Evolutionary conservation across 1,140 invertebrate genomes (phyloP).

Genomic region (Camponotus vicinus): DNA sequence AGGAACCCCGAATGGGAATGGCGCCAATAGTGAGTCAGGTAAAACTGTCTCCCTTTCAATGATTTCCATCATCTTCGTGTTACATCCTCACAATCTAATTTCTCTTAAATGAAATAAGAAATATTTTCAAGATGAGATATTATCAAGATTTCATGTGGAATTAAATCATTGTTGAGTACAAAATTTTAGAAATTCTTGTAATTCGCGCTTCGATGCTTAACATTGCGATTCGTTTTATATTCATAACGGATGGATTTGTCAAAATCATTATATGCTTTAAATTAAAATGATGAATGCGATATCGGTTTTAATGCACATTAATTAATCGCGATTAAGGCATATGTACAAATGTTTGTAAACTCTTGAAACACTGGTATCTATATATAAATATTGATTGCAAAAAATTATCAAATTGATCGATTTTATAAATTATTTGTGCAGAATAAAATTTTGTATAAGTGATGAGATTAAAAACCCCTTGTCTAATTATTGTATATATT

Average conservation of each 20-base stretch:
- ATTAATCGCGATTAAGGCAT: neutral
- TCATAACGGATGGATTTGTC: neutral
- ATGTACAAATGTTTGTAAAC: neutral
- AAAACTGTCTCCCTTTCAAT: constrained; percentile 22
- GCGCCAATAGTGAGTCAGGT: constrained; percentile 83
- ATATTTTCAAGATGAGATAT: no score
- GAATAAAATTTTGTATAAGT: neutral
- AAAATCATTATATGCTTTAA: neutral
- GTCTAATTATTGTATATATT: constrained; percentile 57
- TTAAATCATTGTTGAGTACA: neutral
- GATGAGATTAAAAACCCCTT: no score
- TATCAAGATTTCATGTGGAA: no score
- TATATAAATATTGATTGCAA: neutral
- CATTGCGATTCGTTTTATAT: neutral
- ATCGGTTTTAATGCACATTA: neutral
- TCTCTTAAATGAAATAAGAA: no score
- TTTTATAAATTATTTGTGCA: neutral
- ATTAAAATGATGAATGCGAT: neutral
- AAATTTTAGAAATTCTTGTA: neutral
- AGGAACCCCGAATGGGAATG: constrained; percentile 76
- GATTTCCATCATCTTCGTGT: no score
- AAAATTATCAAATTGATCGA: neutral
- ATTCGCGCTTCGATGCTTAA: neutral
- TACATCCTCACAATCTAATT: no score
- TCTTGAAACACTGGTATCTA: neutral